These are phyloP conservation scores for Neodon shergylaensis DNA, from an alignment of 2,113 vertebrate species.

Conservation along the genomic window DNA sequence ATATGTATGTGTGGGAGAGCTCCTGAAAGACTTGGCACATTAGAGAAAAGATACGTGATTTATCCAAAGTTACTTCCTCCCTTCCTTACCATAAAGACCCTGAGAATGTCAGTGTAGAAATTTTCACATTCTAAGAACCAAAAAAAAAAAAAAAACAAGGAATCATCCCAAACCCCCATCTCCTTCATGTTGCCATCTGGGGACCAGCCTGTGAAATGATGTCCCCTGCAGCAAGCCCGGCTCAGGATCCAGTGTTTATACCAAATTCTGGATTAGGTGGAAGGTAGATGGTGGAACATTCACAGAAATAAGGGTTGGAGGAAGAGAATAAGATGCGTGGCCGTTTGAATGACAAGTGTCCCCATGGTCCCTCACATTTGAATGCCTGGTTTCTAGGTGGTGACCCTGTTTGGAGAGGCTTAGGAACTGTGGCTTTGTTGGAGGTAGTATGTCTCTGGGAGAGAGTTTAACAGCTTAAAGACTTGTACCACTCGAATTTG, in stretches of 20 bases:
- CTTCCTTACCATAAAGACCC: conserved; percentile 4
- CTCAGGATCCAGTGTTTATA: background rate
- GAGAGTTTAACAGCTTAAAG: background rate
- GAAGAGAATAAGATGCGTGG: background rate
- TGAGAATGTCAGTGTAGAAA: background rate
- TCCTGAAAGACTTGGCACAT: conserved; percentile 13
- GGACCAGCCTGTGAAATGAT: background rate
- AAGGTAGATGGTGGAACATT: background rate
- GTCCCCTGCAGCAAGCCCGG: background rate
- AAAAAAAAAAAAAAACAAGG: background rate
- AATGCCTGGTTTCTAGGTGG: background rate
- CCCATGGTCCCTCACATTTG: background rate
- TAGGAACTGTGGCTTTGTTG: background rate
- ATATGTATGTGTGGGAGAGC: conserved; percentile 6
- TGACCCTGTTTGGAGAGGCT: background rate
- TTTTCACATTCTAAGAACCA: background rate
- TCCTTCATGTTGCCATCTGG: background rate
- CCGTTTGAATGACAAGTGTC: background rate
- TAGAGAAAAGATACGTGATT: conserved; percentile 1
- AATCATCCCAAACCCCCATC: background rate
- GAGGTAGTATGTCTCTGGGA: too few relatives aligned
- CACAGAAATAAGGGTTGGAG: background rate
- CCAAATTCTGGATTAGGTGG: background rate
- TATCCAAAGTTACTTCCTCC: background rate
- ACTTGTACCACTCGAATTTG: background rate